Base-by-base conservation (phyloP, 2,888 invertebrate genomes). In the Aricia artaxerxes region DNA sequence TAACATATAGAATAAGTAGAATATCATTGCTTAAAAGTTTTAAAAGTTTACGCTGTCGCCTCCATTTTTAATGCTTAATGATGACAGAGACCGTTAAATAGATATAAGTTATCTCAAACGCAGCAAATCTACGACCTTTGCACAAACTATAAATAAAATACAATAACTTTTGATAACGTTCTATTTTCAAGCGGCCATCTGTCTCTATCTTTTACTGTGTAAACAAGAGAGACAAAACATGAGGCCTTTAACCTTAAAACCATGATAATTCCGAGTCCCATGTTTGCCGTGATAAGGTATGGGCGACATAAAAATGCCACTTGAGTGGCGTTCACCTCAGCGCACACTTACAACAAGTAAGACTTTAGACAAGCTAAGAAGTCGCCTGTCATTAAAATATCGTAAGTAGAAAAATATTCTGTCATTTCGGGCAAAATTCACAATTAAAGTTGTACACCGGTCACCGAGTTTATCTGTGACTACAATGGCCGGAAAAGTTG, bases 221-320 rank as follows among this genome's bases (percentile, higher is more conserved):
- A 57, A 76, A 76, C 76, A 38, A 57, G 69, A 61, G 69, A 78
- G 77, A 73, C 60, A n/a, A 61, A 79, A 69, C 78, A 31, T 69
- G 76, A 75, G 76, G 76, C 76, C 76, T 53, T 76, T 76, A 57
- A 53, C 76, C 76, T 76, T 49, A 76, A 53, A 53, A 76, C 49
- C 40, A 53, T 80, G 80, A 75, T 79, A 76, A 76, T 53, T 78
- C 78, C 79, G 73, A 79, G 80, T 61, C 69, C 75, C 78, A 79
- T 82, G 82, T 82, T 82, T 82, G 79, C 72, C 9, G 44, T 79
- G 82, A 82, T 82, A 81, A 82, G 77, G 78, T 38, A 81, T 77
- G 77, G 82, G 79, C 77, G 78, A 77, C 40, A 77, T 69, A 72
- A 35, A 80, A 81, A 80, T 78, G 82, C 81, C 81, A 81, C 82